Evolutionary conservation across 1,140 invertebrate species (phyloP).

Genomic region (Babylonia areolata): DNA sequence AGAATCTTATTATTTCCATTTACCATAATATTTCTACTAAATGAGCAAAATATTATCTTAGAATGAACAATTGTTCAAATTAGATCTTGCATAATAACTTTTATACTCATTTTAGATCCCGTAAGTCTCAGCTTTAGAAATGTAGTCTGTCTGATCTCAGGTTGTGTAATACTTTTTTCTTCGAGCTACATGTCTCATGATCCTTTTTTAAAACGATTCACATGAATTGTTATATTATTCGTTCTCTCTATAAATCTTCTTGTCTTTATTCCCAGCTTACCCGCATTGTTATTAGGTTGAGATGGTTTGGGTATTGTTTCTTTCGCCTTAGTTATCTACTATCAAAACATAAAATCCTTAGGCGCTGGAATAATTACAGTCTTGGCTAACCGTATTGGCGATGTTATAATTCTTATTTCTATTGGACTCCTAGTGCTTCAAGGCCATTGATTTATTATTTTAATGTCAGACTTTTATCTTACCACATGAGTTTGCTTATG

Average conservation of each 20-base stretch:
- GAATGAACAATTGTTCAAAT: not conserved
- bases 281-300: slow-evolving; percentile 83
- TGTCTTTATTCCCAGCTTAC: slow-evolving; percentile 82
- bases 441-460: slow-evolving; percentile 9
- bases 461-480: not conserved
- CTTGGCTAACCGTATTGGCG: slow-evolving; percentile 79
- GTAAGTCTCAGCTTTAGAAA: slow-evolving; percentile 22
- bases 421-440: slow-evolving; percentile 33
- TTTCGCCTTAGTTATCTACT: slow-evolving; percentile 28
- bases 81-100: not conserved
- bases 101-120: not conserved
- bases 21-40: not conserved
- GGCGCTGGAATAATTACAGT: slow-evolving; percentile 81
- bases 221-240: not conserved
- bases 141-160: slow-evolving; percentile 32
- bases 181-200: slow-evolving; percentile 15
- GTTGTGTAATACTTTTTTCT: slow-evolving; percentile 32
- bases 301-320: slow-evolving; percentile 80
- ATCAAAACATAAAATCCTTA: slow-evolving; percentile 58
- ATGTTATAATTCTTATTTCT: slow-evolving; percentile 45
- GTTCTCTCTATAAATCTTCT: slow-evolving; percentile 78
- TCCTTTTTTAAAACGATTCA: slow-evolving; percentile 21
- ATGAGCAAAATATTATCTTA: not conserved
- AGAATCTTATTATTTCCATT: not conserved
- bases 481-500: slow-evolving; percentile 53